phyloP scores from a whole-genome alignment of 1,140 invertebrate genomes.

The Macrobrachium rosenbergii region DNA sequence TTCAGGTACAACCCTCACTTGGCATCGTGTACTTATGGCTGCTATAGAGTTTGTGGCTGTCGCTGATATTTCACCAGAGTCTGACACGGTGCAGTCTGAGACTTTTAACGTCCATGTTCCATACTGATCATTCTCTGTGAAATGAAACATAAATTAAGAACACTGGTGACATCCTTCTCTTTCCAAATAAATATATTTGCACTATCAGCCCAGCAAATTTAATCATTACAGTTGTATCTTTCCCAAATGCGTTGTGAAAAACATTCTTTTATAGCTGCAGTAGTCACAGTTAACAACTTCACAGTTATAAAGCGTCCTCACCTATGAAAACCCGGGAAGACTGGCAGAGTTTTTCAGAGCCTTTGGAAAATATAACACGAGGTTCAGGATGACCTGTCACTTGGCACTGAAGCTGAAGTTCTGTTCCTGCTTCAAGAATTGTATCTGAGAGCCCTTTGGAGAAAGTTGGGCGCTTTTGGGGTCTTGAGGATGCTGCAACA shows the following conservation, averaged over 20 bases:
- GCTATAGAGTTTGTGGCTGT: constrained; percentile 45
- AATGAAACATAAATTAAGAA: background rate
- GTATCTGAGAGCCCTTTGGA: constrained; percentile 36
- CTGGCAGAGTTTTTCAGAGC: constrained; percentile 43
- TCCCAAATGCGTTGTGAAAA: too few relatives aligned
- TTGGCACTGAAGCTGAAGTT: constrained; percentile 63
- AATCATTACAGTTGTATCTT: too few relatives aligned
- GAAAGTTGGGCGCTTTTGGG: constrained; percentile 43
- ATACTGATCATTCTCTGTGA: constrained; percentile 60
- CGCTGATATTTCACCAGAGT: constrained; percentile 40
- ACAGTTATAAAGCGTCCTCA: constrained; percentile 31
- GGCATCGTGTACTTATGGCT: constrained; percentile 29
- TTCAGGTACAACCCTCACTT: constrained; percentile 46
- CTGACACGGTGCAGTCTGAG: constrained; percentile 1
- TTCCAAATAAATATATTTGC: too few relatives aligned
- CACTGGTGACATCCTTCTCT: background rate
- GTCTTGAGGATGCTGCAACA: constrained; percentile 46
- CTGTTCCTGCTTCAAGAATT: constrained; percentile 45
- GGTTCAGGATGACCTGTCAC: constrained; percentile 67
- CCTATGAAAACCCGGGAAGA: constrained; percentile 62
- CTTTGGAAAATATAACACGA: constrained; percentile 61
- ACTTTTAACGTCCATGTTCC: constrained; percentile 62
- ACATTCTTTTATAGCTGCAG: too few relatives aligned
- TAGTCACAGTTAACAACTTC: too few relatives aligned
- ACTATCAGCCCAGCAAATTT: too few relatives aligned